These are phyloP conservation scores for Frankliniella intonsa DNA, from an alignment of 2,888 invertebrate species.

Conservation along the genomic window DNA sequence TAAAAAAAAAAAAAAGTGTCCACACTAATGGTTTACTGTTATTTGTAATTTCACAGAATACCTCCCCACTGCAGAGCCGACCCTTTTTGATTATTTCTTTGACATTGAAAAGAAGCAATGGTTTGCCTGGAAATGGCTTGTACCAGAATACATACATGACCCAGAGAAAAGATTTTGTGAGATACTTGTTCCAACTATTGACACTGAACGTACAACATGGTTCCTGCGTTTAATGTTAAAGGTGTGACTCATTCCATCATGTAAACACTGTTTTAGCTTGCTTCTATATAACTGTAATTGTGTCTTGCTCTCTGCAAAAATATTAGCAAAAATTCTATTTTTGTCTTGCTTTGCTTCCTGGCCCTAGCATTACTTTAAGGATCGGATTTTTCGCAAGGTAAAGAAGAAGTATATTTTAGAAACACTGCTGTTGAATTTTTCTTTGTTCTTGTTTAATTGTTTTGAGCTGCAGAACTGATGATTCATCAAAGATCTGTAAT, in stretches of 20 bases:
- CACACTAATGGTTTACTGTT: neutral
- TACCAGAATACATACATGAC: slow-evolving; percentile 72
- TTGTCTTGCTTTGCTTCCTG: slow-evolving; percentile 28
- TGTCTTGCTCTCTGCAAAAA: neutral
- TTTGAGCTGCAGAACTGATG: too few relatives aligned
- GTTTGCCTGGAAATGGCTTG: slow-evolving; percentile 80
- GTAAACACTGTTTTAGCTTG: neutral
- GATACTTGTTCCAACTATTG: slow-evolving; percentile 85
- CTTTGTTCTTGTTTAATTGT: too few relatives aligned
- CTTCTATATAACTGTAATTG: neutral
- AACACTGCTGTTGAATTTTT: too few relatives aligned
- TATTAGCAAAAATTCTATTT: neutral
- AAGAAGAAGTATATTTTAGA: neutral
- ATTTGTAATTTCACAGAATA: slow-evolving; percentile 52
- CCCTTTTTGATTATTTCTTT: slow-evolving; percentile 78
- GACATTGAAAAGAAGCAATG: slow-evolving; percentile 63
- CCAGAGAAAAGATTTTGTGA: slow-evolving; percentile 66
- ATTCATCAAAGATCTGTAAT: neutral
- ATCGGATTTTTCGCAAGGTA: slow-evolving; percentile 38
- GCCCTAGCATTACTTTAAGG: slow-evolving; percentile 39
- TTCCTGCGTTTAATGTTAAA: slow-evolving; percentile 71
- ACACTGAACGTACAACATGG: slow-evolving; percentile 77
- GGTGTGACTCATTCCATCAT: slow-evolving; percentile 49
- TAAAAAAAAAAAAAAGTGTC: neutral
- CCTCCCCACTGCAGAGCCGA: slow-evolving; percentile 64